Base-by-base conservation (phyloP, 2,113 vertebrate species). In the Mastomys coucha region DNA sequence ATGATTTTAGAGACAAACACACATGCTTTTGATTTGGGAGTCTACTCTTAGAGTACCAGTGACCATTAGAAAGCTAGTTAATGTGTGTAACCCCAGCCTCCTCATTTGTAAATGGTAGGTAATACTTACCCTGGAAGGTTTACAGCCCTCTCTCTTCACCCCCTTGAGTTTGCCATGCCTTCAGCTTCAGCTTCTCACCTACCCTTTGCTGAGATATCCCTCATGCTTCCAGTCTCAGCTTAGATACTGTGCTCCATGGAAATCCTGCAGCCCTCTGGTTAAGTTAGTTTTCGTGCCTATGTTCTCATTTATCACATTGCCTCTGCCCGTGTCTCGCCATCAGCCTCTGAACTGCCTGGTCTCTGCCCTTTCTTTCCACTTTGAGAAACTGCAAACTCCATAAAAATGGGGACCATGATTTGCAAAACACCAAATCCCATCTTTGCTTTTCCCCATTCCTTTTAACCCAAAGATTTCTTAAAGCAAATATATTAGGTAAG, bases 381-480 rank as follows among this genome's bases (percentile, higher is more conserved):
- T 31, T 63, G 65, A 95, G 39, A 75, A 84, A 67, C 39, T 65
- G 49, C n/a, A 60, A 76, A 80, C 8, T 81, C 76, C 58, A 58
- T 20, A 67, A 87, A 70, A 24, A 60, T n/a, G 69, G 84, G n/a
- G 28, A 63, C 49, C 33, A 45, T 26, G 45, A 28, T 72, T 69
- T 93, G 45, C 85, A 65, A 70, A 58, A 42, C 4, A 67, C 75
- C n/a, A 28, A 31, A 31, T 56, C n/a, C 92, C 72, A 45, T 73
- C 77, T 88, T 91, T 89, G 26, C 13, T n/a, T 36, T 78, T 3
- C 22, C 69, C 2, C 4, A 51, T 77, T 80, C 88, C 45, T 58
- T 96, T 82, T 33, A 58, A 88, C 39, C 33, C 42, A 85, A 95
- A 91, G 53, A 9, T 76, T 56, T 31, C 67, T 42, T 75, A 78